A percentile compares a stretch with the other conserved stretches of the same genome.
Evolutionary conservation across 2,113 vertebrate species (phyloP).

Genomic region (Pseudorectes ferrugineus): DNA sequence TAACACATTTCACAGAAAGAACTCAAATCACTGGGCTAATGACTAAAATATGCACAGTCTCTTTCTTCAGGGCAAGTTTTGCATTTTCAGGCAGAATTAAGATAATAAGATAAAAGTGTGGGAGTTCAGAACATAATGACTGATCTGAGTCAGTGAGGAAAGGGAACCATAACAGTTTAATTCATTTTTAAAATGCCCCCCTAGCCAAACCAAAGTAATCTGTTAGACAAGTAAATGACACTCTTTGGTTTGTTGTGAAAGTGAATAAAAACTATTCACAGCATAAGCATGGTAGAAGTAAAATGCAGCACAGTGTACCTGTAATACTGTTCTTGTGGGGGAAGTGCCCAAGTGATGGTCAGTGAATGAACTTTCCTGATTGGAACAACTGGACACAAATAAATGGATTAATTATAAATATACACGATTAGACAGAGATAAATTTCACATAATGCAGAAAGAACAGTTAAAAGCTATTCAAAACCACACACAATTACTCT

Average conservation of each 20-base stretch:
- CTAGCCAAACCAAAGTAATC: neutral
- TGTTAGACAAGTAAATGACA: neutral
- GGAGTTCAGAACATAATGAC: neutral
- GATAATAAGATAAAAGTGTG: neutral
- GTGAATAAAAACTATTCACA: neutral
- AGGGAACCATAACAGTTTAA: neutral
- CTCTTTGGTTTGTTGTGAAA: neutral
- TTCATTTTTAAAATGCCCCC: neutral
- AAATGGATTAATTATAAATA: neutral
- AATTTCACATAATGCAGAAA: neutral
- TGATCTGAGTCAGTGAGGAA: conserved; percentile 2
- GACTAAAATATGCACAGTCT: neutral
- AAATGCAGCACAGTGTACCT: conserved; percentile 72
- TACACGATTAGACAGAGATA: neutral
- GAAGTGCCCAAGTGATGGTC: conserved; percentile 93
- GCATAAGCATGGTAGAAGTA: neutral
- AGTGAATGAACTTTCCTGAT: conserved; percentile 92
- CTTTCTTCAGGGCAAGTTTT: neutral
- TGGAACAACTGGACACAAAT: conserved; percentile 85
- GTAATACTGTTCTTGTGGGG: conserved; percentile 89
- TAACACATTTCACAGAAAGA: neutral
- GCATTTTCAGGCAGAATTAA: conserved; percentile 5
- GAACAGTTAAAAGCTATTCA: neutral
- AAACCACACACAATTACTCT: neutral
- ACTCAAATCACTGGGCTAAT: neutral